Evolutionary conservation across 2,113 vertebrate species (phyloP), one percentile per base, ranked within the genome.

Genomic region (Myrmecobius fasciatus): DNA sequence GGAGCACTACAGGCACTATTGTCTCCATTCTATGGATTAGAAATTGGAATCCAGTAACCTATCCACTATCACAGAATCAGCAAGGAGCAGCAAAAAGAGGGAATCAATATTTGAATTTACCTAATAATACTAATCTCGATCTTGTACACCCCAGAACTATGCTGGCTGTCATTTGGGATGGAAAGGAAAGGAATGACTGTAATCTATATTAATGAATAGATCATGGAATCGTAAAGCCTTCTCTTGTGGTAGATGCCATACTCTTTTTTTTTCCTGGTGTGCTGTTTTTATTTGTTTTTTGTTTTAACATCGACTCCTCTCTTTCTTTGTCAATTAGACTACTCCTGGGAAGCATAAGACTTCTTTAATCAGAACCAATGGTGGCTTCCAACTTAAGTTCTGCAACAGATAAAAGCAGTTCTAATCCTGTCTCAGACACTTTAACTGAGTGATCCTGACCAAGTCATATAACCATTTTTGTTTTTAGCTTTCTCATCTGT

Each of bases 311-410:
- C 22, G 36, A 2, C 22, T 43, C 36, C n/a, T 83, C 1, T 94
- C n/a, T 94, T 67, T 90, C n/a, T 89, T 94, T 88, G 89, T 95
- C 67, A 89, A 6, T 83, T 28, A 83, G 75, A 53, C 17, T n/a
- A 53, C 60, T 93, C 2, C 46, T 91, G 83, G 60, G 53, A 90
- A 93, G 89, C 53, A 22, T 43, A 24, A 2, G 67, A n/a, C n/a
- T 9, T 24, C n/a, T 43, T 83, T 83, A 43, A 83, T 43, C n/a
- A 83, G n/a, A 89, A 49, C 52, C 83, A 94, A 75, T 26, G 17
- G 48, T 36, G 53, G 52, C 2, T 54, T 8, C 22, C 52, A 52
- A 47, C 43, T 93, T 53, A 51, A 92, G 91, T 51, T 51, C 49
- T 51, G 49, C 49, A 51, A 51, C 9, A 51, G 49, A 51, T 51